Conservation (phyloP, 2,797 vertebrate species). For the Rhincodon typus region DNA sequence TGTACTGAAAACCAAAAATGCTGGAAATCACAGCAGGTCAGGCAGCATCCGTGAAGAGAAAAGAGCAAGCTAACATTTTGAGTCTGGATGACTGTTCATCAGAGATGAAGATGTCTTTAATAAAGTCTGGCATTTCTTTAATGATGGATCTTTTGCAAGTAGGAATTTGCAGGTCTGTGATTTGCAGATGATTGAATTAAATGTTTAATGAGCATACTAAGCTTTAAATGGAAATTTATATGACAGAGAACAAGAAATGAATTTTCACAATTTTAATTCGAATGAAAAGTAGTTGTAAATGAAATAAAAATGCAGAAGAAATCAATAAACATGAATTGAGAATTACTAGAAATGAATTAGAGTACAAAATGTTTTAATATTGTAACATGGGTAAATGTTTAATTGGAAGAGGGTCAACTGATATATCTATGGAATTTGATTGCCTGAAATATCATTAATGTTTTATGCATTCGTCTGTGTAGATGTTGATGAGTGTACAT, state of each 20-base stretch:
- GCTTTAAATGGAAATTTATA: not conserved
- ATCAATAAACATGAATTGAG: not conserved
- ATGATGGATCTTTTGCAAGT: not conserved
- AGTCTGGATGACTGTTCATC: no score
- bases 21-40: no score
- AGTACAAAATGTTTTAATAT: not conserved
- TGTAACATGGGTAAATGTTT: not conserved
- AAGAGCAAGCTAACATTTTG: no score
- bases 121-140: not conserved
- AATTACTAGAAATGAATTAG: not conserved
- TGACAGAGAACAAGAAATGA: not conserved
- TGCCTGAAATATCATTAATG: conserved; percentile 37
- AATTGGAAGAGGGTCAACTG: not conserved
- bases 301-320: not conserved
- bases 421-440: not conserved
- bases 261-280: not conserved
- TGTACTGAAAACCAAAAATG: no score
- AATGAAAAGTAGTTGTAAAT: not conserved
- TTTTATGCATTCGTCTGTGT: conserved; percentile 42
- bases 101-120: no score
- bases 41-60: no score
- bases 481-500: conserved; percentile 65
- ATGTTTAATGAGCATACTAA: not conserved
- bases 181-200: no score
- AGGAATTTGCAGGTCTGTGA: not conserved